These are phyloP conservation scores for Saccostrea echinata DNA, from an alignment of 1,140 invertebrate species.

Conservation along the genomic window DNA sequence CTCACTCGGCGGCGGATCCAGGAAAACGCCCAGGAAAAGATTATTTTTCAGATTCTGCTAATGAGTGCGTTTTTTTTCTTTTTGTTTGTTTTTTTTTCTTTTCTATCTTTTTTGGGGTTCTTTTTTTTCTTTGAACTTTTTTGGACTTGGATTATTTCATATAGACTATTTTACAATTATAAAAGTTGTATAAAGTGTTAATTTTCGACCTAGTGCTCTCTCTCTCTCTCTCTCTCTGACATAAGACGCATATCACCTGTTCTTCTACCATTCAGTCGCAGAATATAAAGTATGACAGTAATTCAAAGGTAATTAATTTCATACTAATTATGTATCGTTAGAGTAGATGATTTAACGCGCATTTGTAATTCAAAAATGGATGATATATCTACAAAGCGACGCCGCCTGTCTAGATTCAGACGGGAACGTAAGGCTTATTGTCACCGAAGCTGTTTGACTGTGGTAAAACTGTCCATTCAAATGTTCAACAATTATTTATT, in stretches of 20 bases:
- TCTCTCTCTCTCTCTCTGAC: conserved; percentile 31
- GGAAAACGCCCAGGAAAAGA: background rate
- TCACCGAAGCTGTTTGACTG: conserved; percentile 11
- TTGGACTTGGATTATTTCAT: too few species aligned
- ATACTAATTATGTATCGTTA: conserved; percentile 33
- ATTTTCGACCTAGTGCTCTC: background rate
- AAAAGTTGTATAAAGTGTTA: too few species aligned
- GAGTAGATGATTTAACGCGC: conserved; percentile 9
- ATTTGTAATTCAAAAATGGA: conserved; percentile 14
- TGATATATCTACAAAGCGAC: background rate
- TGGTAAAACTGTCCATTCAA: conserved; percentile 8
- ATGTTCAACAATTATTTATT: conserved; percentile 34
- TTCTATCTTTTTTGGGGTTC: too few species aligned
- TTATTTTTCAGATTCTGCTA: background rate
- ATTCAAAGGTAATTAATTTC: conserved; percentile 22
- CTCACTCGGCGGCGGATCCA: background rate
- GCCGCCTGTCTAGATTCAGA: conserved; percentile 11
- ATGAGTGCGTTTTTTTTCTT: background rate
- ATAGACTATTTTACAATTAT: too few species aligned
- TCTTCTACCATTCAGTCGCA: background rate
- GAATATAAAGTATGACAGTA: conserved; percentile 11
- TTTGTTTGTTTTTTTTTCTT: too few species aligned
- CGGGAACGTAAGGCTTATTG: background rate
- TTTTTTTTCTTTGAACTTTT: too few species aligned
- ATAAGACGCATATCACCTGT: background rate